phyloP scores from a whole-genome alignment of 2,797 vertebrate species.

The Centropyge bicolor region DNA sequence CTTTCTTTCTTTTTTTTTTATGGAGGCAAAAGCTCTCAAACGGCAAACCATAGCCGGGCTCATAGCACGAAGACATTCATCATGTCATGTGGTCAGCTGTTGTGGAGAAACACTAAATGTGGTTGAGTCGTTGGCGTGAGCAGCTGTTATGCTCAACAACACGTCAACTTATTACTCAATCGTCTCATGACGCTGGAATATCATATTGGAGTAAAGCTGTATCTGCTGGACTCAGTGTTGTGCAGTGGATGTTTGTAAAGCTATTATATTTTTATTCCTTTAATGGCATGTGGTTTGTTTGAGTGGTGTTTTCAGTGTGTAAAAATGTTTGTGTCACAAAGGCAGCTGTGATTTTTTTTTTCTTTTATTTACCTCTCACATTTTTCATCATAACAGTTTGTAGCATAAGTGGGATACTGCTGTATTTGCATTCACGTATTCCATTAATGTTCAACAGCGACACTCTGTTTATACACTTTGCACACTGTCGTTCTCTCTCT shows the following conservation, averaged over 20 bases:
- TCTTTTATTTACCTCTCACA: not conserved
- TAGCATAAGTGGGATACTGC: not conserved
- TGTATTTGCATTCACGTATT: constrained; percentile 5
- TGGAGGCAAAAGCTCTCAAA: constrained; percentile 16
- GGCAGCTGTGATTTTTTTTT: not conserved
- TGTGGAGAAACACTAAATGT: constrained; percentile 1
- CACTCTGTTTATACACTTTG: constrained; percentile 3
- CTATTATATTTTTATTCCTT: not conserved
- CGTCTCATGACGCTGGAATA: not conserved
- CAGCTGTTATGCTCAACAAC: constrained; percentile 18
- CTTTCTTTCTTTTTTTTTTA: not conserved
- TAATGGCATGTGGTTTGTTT: not conserved
- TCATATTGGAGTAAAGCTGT: not conserved
- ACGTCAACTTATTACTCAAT: not conserved
- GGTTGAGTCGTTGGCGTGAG: not conserved
- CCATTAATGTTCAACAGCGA: not conserved
- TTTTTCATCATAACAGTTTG: not conserved
- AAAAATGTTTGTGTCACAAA: not conserved
- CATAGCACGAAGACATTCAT: not conserved
- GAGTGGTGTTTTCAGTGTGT: not conserved
- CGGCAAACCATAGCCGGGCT: not conserved
- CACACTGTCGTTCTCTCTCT: not conserved
- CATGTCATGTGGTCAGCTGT: not conserved
- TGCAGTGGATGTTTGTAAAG: not conserved
- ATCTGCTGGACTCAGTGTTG: not conserved